Evolutionary conservation across 2,113 vertebrate genomes (phyloP), one percentile per base, ranked within the genome.

Genomic region (Taurulus bubalis): DNA sequence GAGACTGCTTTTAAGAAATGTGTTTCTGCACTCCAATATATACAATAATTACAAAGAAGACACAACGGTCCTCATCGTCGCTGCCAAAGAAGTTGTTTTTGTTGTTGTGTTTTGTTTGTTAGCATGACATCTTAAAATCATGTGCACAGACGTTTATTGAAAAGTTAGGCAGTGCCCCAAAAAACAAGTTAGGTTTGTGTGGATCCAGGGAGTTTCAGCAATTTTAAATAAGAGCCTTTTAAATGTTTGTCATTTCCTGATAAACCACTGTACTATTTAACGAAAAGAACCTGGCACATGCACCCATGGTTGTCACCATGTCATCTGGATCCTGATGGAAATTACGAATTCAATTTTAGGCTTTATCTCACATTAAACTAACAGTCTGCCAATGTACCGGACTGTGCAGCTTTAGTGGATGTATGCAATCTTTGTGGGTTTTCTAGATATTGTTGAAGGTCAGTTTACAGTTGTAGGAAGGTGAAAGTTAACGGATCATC

Each of bases 221-320:
- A 34, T 69, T 74, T 47, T 64, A 79, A 74, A 83, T 68, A 77
- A 77, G 51, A 1, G 6, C 15, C 18, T 20, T 20, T 30, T n/a
- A 6, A 34, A 58, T 0, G 0, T 8, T 58, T 40, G 8, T 11
- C 32, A 2, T 66, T 67, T 60, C 67, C 16, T 60, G 36, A 78
- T 63, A 45, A 73, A 34, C 63, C 24, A 0, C 59, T 56, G 28
- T 38, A 58, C 28, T 18, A 11, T 7, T 30, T 55, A 16, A 22
- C 11, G 7, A 69, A 82, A 47, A 30, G 0, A 8, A 53, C 24
- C 49, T 40, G 28, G 24, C 6, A 20, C 65, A 34, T 5, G 15
- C 26, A 24, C n/a, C 4, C 38, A 18, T 30, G 49, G 34, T 24
- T 63, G 1, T 3, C 18, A 24, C 8, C 9, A 2, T 36, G 45